Evolutionary conservation across 2,797 vertebrate species (phyloP).

Genomic region (Thalassophryne amazonica): DNA sequence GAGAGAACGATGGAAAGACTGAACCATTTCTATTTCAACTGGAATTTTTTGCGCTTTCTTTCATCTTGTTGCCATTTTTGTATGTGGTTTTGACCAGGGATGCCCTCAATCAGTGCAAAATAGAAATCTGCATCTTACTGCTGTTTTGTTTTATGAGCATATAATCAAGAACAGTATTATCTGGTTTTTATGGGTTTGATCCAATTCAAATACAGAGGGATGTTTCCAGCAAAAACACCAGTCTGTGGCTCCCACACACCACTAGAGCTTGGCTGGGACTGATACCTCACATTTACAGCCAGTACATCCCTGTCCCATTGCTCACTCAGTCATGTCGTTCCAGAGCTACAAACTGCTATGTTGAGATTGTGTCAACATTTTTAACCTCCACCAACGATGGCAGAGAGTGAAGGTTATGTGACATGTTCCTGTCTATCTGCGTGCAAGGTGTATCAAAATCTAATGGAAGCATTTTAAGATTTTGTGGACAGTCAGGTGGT

Average conservation of each 20-base stretch:
- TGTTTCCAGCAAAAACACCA: constrained; percentile 66
- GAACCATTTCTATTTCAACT: constrained; percentile 5
- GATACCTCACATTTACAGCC: constrained; percentile 34
- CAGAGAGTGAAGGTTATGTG: no score
- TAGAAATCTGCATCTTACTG: constrained; percentile 49
- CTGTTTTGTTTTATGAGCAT: constrained; percentile 46
- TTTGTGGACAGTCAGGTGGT: no score
- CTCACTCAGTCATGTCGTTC: not conserved
- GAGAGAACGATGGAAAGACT: not conserved
- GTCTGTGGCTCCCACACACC: constrained; percentile 47
- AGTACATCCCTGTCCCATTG: constrained; percentile 14
- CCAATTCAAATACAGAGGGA: constrained; percentile 64
- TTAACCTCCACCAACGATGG: no score
- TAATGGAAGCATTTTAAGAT: no score
- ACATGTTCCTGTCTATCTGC: no score
- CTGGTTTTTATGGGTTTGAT: constrained; percentile 53
- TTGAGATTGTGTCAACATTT: no score
- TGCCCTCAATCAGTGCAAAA: constrained; percentile 46
- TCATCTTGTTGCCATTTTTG: constrained; percentile 37
- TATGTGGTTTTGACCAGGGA: constrained; percentile 39
- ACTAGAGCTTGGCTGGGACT: constrained; percentile 36
- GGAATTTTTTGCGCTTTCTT: constrained; percentile 6
- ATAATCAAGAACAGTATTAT: constrained; percentile 57
- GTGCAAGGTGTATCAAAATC: no score
- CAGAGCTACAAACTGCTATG: not conserved